phyloP scores from a whole-genome alignment of 2,888 invertebrate species.

The Terebella lapidaria region DNA sequence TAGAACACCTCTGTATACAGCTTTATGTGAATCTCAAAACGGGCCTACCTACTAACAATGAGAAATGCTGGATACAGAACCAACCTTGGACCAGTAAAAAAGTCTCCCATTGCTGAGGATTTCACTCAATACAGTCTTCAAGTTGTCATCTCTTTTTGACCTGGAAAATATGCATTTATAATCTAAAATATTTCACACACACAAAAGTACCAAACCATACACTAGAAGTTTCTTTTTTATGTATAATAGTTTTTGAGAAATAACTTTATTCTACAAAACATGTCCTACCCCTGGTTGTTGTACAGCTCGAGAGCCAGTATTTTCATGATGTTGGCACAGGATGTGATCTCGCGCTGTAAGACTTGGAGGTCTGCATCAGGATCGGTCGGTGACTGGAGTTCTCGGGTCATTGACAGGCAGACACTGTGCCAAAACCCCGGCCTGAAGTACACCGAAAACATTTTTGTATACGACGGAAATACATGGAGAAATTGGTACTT shows the following conservation, averaged over 20 bases:
- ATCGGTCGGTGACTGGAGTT: conserved; percentile 23
- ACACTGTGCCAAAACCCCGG: conserved; percentile 44
- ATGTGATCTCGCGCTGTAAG: conserved; percentile 15
- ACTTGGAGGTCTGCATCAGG: conserved; percentile 17
- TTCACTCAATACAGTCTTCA: conserved; percentile 36
- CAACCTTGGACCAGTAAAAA: conserved; percentile 42
- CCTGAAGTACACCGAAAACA: conserved; percentile 22
- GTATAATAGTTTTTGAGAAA: too few relatives aligned
- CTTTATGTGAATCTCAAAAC: too few relatives aligned
- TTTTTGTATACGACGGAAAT: too few relatives aligned
- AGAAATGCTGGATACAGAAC: not conserved
- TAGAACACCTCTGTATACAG: too few relatives aligned
- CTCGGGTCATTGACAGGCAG: conserved; percentile 35
- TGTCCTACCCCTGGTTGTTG: conserved; percentile 1
- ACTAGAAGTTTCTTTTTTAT: too few relatives aligned
- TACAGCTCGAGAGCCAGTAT: conserved; percentile 40
- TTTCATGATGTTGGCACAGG: conserved; percentile 23
- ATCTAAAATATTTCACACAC: too few relatives aligned
- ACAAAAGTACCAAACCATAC: too few relatives aligned
- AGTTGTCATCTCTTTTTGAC: conserved; percentile 29
- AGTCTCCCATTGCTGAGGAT: conserved; percentile 32
- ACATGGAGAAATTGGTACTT: too few relatives aligned
- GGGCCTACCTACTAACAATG: too few relatives aligned
- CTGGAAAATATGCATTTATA: too few relatives aligned
- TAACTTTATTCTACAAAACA: too few relatives aligned